Conservation (phyloP, 1,140 invertebrate species). For the Drosophila yakuba region DNA sequence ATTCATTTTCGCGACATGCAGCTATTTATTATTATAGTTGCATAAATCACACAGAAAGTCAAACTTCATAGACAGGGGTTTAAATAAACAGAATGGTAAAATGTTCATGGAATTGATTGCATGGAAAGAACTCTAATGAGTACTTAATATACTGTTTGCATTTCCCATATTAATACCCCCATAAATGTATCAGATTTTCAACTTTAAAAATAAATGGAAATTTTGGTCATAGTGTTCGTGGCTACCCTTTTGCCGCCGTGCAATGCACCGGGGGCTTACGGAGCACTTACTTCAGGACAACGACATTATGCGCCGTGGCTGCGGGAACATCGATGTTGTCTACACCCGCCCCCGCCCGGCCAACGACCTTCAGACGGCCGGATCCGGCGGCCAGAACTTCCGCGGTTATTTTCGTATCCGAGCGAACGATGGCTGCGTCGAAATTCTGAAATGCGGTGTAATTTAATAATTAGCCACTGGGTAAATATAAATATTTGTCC, state of each 20-base stretch:
- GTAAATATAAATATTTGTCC: constrained; percentile 18
- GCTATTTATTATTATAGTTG: no score
- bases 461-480: constrained; percentile 18
- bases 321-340: constrained; percentile 98
- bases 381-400: constrained; percentile 93
- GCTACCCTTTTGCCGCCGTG: not conserved
- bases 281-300: constrained; percentile 96
- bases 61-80: no score
- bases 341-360: constrained; percentile 97
- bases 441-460: constrained; percentile 88
- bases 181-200: no score
- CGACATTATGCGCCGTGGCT: constrained; percentile 93
- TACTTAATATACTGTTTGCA: no score
- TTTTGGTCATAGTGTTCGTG: not conserved
- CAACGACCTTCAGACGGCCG: constrained; percentile 93
- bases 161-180: no score
- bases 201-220: no score
- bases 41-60: no score
- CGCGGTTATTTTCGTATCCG: constrained; percentile 97
- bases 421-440: constrained; percentile 97
- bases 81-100: no score
- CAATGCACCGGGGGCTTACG: constrained; percentile 21
- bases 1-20: no score
- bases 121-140: no score
- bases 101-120: no score